phyloP scores from a whole-genome alignment of 2,113 vertebrate species.

The Tapirus terrestris region DNA sequence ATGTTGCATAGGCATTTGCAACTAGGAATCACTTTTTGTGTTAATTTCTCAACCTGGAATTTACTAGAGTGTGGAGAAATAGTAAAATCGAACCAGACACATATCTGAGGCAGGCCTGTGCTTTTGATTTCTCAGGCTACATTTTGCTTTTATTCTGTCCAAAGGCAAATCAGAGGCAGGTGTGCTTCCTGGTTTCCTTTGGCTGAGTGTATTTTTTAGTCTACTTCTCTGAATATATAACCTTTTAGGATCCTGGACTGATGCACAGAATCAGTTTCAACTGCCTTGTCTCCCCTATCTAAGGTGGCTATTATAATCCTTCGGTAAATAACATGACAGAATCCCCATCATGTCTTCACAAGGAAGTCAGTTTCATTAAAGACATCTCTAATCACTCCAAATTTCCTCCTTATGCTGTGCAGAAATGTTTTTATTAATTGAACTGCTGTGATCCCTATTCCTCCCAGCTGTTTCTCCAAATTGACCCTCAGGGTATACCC shows the following conservation, averaged over 20 bases:
- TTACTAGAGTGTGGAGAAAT: background rate
- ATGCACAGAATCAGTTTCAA: background rate
- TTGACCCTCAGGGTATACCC: background rate
- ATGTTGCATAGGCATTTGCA: background rate
- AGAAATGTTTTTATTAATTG: background rate
- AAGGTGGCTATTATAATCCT: background rate
- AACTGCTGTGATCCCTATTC: background rate
- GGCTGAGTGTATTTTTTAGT: background rate
- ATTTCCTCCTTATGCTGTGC: background rate
- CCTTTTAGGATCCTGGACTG: background rate
- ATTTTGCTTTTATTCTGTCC: background rate
- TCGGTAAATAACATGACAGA: background rate
- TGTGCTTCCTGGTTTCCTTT: background rate
- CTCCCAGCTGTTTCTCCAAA: background rate
- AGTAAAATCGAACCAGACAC: background rate
- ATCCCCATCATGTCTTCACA: background rate
- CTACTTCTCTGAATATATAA: background rate
- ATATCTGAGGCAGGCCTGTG: background rate
- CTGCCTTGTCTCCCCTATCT: background rate
- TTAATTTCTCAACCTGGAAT: background rate
- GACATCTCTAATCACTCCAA: background rate
- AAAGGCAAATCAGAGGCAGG: background rate
- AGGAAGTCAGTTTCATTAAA: slow-evolving; percentile 31
- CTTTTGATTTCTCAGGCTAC: background rate
- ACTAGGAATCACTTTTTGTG: background rate